Evolutionary conservation across 2,113 vertebrate genomes (phyloP).

Genomic region (Phyllostomus discolor): DNA sequence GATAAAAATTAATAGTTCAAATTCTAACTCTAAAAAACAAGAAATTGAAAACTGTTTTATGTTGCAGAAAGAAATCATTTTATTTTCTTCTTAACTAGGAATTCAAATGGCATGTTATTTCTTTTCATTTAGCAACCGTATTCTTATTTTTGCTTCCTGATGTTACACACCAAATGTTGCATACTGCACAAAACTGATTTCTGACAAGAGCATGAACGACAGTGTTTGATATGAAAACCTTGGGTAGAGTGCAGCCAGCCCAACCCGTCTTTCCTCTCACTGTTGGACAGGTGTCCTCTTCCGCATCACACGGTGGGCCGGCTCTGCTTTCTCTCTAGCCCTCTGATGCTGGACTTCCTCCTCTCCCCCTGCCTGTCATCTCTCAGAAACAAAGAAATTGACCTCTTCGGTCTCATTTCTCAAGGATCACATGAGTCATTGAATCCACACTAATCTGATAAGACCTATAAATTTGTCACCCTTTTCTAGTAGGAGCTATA

Average conservation of each 20-base stretch:
- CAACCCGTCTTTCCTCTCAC: neutral
- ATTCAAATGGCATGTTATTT: constrained; percentile 44
- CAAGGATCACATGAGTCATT: neutral
- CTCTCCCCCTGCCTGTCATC: neutral
- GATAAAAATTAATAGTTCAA: constrained; percentile 49
- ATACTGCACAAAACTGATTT: neutral
- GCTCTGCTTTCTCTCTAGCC: neutral
- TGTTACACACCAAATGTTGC: neutral
- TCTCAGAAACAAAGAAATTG: neutral
- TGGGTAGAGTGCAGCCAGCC: neutral
- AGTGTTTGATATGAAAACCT: neutral
- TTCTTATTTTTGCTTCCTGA: constrained; percentile 23
- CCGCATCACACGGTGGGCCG: neutral
- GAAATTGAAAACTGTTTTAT: constrained; percentile 23
- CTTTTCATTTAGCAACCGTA: constrained; percentile 29
- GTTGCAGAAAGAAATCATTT: neutral
- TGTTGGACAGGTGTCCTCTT: neutral
- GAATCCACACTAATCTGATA: neutral
- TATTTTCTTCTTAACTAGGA: constrained; percentile 23
- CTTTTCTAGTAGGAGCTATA: neutral
- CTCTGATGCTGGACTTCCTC: neutral
- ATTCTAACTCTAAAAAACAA: constrained; percentile 19
- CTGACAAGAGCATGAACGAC: neutral
- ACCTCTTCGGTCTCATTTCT: neutral
- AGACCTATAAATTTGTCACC: neutral